Conservation (phyloP, 1,140 invertebrate species). For the Drosophila rufa region DNA sequence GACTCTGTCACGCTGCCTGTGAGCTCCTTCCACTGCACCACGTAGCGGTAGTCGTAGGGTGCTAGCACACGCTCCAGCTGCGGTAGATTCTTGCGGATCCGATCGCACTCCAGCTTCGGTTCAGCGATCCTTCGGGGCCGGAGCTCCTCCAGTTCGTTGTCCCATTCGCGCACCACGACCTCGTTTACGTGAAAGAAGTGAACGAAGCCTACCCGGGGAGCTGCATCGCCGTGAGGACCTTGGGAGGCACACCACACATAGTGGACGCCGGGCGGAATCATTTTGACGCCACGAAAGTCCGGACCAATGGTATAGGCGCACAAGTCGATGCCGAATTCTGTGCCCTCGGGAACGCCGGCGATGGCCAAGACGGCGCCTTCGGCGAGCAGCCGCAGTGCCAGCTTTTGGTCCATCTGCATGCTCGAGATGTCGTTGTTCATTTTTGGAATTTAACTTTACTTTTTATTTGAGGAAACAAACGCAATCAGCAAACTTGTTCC, state of each 20-base stretch:
- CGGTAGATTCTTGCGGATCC: constrained; percentile 90
- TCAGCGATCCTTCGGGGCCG: constrained; percentile 86
- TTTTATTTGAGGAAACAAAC: background rate
- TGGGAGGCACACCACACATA: constrained; percentile 93
- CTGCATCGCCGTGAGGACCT: constrained; percentile 86
- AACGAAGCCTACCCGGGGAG: constrained; percentile 94
- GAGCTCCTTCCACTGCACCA: constrained; percentile 94
- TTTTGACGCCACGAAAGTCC: constrained; percentile 98
- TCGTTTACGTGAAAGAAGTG: constrained; percentile 93
- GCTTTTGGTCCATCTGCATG: constrained; percentile 91
- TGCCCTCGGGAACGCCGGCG: constrained; percentile 93
- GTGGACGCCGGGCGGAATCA: constrained; percentile 99
- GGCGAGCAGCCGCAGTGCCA: constrained; percentile 91
- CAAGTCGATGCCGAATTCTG: constrained; percentile 98
- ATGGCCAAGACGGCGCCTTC: constrained; percentile 94
- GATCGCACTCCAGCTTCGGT: constrained; percentile 86
- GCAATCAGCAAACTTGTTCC: background rate
- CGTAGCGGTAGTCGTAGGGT: constrained; percentile 96
- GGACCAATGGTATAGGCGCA: constrained; percentile 96
- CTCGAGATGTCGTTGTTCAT: constrained; percentile 76
- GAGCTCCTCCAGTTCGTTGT: constrained; percentile 89
- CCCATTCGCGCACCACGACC: constrained; percentile 95
- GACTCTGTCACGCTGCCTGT: constrained; percentile 90
- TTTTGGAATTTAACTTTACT: background rate
- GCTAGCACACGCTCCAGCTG: constrained; percentile 93